Evolutionary conservation across 2,113 vertebrate species (phyloP), one percentile per base, ranked within the genome.

Genomic region (Sinocyclocheilus rhinocerous): DNA sequence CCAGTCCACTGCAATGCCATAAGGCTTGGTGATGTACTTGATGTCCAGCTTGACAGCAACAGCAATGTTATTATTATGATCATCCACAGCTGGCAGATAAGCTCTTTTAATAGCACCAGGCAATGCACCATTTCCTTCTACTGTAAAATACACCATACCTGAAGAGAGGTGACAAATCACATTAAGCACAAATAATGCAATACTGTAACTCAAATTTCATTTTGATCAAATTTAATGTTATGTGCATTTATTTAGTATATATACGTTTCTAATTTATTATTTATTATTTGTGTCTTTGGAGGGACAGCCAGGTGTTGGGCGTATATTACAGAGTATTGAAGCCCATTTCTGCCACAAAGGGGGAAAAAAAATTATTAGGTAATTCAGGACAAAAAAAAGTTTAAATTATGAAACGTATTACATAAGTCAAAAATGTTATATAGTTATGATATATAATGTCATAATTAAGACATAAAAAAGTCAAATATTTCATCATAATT

Each of bases 1-100:
- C 98, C 98, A 99, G 92, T 99, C 98, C 90, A 99, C 97, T 63
- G 98, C 97, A 86, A 99, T 94, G 72, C 98, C 98, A 83, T 98
- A 96, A 6, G 98, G 98, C 84, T 92, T 97, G 84, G 97, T 92
- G 70, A 99, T 86, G 83, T 99, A 99, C 90, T 95, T 96, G 87
- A 99, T 94, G 90, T 96, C 97, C 89, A 99, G 90, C 89, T 98
- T 95, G 81, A 97, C 90, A 87, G 97, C 96, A 81, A 95, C 96
- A 18, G 96, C 95, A 0, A 95, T 96, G 92, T 99, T 99, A 93
- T 96, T 98, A 22, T 94, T 95, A 1, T 94, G 92, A 82, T 98
- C 97, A 83, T 97, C 96, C 92, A 99, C 98, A 0, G 96, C 97
- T 69, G 98, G 96, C 90, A 99, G 95, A 90, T 97, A 97, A 75